These are phyloP conservation scores for Acanthurus leucopareius DNA, from an alignment of 2,797 vertebrate species.

Conservation along the genomic window DNA sequence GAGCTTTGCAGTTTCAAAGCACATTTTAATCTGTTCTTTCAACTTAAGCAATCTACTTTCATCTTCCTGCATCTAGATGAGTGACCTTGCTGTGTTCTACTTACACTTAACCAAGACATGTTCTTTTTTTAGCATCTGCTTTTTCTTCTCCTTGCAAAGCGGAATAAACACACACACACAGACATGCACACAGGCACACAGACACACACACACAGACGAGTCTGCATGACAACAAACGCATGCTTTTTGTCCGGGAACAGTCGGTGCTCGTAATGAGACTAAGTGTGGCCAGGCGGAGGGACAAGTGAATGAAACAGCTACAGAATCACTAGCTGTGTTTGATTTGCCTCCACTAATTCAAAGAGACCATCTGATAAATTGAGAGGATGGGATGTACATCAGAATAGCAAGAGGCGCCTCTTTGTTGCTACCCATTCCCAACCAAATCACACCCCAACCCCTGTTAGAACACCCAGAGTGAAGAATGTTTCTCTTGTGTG, in stretches of 20 bases:
- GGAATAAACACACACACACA: slow-evolving; percentile 29
- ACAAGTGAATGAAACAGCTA: slow-evolving; percentile 77
- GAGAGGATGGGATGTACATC: slow-evolving; percentile 82
- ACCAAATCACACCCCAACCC: slow-evolving; percentile 74
- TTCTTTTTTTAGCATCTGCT: slow-evolving; percentile 38
- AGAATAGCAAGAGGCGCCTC: slow-evolving; percentile 78
- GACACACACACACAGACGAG: slow-evolving; percentile 15
- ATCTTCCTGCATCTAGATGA: slow-evolving; percentile 52
- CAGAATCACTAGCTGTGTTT: slow-evolving; percentile 78
- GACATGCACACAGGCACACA: background rate
- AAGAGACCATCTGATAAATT: slow-evolving; percentile 80
- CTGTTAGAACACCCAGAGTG: slow-evolving; percentile 68
- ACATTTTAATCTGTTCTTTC: slow-evolving; percentile 55
- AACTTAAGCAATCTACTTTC: slow-evolving; percentile 57
- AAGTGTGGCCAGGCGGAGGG: slow-evolving; percentile 71
- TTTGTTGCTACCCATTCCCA: slow-evolving; percentile 77
- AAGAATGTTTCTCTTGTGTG: slow-evolving; percentile 71
- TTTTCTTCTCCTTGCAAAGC: slow-evolving; percentile 31
- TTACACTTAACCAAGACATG: slow-evolving; percentile 47
- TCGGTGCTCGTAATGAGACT: slow-evolving; percentile 69
- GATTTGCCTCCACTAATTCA: slow-evolving; percentile 80
- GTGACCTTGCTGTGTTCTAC: slow-evolving; percentile 57
- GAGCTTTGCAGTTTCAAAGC: slow-evolving; percentile 27
- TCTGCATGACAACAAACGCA: slow-evolving; percentile 47
- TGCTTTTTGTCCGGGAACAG: slow-evolving; percentile 62